These are phyloP conservation scores for Spodoptera frugiperda DNA, from an alignment of 1,140 invertebrate species.

Conservation along the genomic window DNA sequence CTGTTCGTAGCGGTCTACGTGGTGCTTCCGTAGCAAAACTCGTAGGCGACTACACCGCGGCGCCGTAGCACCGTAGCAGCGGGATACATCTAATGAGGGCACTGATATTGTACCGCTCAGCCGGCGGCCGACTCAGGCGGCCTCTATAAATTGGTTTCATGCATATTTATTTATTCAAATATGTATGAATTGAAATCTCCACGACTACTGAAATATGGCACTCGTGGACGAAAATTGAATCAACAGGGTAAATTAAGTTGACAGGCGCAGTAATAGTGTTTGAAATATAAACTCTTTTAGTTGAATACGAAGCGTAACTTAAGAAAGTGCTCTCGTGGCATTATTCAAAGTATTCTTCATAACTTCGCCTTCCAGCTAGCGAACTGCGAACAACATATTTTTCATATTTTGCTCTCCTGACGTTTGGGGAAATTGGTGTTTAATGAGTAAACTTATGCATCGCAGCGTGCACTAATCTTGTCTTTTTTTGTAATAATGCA, in stretches of 20 bases:
- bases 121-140: slow-evolving; percentile 62
- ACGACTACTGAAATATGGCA: slow-evolving; percentile 80
- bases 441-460: slow-evolving; percentile 74
- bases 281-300: slow-evolving; percentile 54
- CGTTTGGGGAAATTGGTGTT: slow-evolving; percentile 67
- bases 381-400: slow-evolving; percentile 62
- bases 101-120: slow-evolving; percentile 74
- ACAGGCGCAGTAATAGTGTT: slow-evolving; percentile 59
- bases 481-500: slow-evolving; percentile 55
- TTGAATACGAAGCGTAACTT: slow-evolving; percentile 56
- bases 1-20: slow-evolving; percentile 55
- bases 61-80: slow-evolving; percentile 68
- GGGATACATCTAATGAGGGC: slow-evolving; percentile 76
- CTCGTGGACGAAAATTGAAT: slow-evolving; percentile 76
- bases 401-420: slow-evolving; percentile 59
- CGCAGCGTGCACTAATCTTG: slow-evolving; percentile 53
- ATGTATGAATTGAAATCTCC: slow-evolving; percentile 85
- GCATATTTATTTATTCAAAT: slow-evolving; percentile 86
- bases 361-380: slow-evolving; percentile 58
- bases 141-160: slow-evolving; percentile 85
- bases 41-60: slow-evolving; percentile 59
- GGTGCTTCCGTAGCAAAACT: slow-evolving; percentile 65
- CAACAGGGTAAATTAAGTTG: slow-evolving; percentile 71
- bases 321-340: slow-evolving; percentile 51
- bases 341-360: slow-evolving; percentile 64